Conservation (phyloP, 2,888 invertebrate species). For the Heteromyza rotundicornis region DNA sequence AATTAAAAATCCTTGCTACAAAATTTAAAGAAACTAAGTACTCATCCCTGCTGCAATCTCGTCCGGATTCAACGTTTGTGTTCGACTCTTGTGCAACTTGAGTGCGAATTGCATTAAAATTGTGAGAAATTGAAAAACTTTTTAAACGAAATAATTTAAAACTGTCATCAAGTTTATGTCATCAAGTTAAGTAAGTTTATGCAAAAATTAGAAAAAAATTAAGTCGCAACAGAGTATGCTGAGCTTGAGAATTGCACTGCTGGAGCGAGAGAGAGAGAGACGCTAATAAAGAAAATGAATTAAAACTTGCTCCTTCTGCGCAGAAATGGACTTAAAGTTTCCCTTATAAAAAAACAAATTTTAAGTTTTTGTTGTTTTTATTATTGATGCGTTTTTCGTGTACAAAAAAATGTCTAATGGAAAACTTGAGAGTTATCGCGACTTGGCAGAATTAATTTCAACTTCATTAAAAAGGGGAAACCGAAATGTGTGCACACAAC, state of each 20-base stretch:
- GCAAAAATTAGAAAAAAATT: conserved; percentile 4
- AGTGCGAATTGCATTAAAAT: background rate
- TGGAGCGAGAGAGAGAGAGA: background rate
- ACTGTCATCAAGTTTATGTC: conserved; percentile 31
- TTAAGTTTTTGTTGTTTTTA: conserved; percentile 14
- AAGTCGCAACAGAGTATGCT: too few relatives aligned
- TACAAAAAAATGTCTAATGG: background rate
- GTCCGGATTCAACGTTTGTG: too few relatives aligned
- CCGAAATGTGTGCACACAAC: background rate
- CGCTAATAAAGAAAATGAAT: conserved; percentile 27
- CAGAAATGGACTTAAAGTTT: conserved; percentile 26
- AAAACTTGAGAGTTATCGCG: conserved; percentile 19
- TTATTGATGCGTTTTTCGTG: background rate
- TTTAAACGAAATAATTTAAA: conserved; percentile 28
- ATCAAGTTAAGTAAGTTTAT: conserved; percentile 30
- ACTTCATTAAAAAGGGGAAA: conserved; percentile 18
- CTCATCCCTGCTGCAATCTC: too few relatives aligned
- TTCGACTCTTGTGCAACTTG: too few relatives aligned
- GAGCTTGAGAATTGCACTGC: too few relatives aligned
- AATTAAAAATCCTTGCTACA: too few relatives aligned
- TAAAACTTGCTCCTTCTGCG: conserved; percentile 20
- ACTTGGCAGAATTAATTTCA: conserved; percentile 24
- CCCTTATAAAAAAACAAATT: conserved; percentile 17
- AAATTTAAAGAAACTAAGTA: too few relatives aligned
- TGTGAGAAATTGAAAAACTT: conserved; percentile 6